These are phyloP conservation scores for Lasiurus borealis DNA, from an alignment of 2,113 vertebrate species.

Conservation along the genomic window DNA sequence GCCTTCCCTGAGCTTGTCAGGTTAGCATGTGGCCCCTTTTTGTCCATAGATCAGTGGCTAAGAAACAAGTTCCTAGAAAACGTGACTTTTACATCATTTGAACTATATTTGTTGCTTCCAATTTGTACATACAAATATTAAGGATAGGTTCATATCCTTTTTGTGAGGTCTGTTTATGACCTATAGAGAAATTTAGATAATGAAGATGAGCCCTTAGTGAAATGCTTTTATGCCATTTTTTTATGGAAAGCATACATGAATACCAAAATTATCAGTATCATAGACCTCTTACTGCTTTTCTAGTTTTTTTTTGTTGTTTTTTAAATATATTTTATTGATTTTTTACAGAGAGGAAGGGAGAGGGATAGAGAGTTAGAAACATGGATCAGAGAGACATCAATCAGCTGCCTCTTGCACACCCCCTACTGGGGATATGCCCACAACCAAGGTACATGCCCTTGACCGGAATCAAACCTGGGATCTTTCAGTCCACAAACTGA, in stretches of 20 bases:
- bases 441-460: no score
- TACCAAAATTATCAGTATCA: not conserved
- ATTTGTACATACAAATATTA: not conserved
- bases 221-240: constrained; percentile 52
- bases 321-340: no score
- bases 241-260: constrained; percentile 27
- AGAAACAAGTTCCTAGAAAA: constrained; percentile 35
- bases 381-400: no score
- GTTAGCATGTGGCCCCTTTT: no score
- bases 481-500: no score
- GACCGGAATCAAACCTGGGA: no score
- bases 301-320: constrained; percentile 5
- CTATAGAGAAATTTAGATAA: not conserved
- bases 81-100: not conserved
- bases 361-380: no score
- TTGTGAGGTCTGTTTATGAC: not conserved
- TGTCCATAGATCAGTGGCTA: not conserved
- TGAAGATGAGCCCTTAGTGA: not conserved
- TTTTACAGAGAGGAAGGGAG: no score
- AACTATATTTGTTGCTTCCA: constrained; percentile 10
- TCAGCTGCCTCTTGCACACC: no score
- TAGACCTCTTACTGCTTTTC: not conserved
- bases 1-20: no score
- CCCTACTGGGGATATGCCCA: no score
- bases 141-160: not conserved